These are phyloP conservation scores for Pangasianodon gigas DNA, from an alignment of 2,113 vertebrate species.

Conservation along the genomic window DNA sequence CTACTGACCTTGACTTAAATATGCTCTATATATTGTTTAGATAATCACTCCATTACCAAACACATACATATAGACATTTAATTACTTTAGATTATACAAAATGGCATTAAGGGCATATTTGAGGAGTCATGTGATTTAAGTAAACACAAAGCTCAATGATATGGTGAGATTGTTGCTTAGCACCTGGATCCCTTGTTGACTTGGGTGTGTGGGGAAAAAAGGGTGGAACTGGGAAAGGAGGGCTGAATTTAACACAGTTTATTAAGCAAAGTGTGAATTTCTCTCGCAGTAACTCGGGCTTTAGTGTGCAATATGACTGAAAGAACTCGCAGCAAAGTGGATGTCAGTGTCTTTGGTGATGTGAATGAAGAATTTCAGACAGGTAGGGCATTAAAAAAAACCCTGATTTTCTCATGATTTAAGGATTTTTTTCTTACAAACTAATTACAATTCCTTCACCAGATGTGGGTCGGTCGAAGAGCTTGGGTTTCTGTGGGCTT, in stretches of 20 bases:
- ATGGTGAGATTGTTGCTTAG: slow-evolving; percentile 35
- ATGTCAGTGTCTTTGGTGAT: slow-evolving; percentile 13
- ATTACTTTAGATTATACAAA: neutral
- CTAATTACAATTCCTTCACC: neutral
- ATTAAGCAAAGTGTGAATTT: slow-evolving; percentile 1
- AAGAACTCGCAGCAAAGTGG: slow-evolving; percentile 29
- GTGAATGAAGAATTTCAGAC: slow-evolving; percentile 16
- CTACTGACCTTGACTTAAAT: neutral
- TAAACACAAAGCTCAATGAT: slow-evolving; percentile 23
- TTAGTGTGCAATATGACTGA: slow-evolving; percentile 20
- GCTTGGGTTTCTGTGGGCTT: neutral
- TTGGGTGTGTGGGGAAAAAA: slow-evolving; percentile 22
- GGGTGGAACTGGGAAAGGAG: slow-evolving; percentile 31
- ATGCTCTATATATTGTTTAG: neutral
- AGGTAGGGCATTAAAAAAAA: slow-evolving; percentile 1
- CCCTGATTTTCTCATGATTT: neutral
- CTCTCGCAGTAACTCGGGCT: neutral
- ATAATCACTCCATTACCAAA: neutral
- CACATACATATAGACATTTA: neutral
- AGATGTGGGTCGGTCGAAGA: slow-evolving; percentile 31
- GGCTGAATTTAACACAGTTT: neutral
- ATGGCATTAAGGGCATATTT: neutral
- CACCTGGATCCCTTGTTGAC: slow-evolving; percentile 17
- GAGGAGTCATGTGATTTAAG: slow-evolving; percentile 1
- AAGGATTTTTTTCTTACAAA: neutral